Percentiles rank a stretch among this genome's conserved stretches.
These are phyloP conservation scores for Drosophila saltans DNA, from an alignment of 1,140 invertebrate genomes.

Conservation along the genomic window DNA sequence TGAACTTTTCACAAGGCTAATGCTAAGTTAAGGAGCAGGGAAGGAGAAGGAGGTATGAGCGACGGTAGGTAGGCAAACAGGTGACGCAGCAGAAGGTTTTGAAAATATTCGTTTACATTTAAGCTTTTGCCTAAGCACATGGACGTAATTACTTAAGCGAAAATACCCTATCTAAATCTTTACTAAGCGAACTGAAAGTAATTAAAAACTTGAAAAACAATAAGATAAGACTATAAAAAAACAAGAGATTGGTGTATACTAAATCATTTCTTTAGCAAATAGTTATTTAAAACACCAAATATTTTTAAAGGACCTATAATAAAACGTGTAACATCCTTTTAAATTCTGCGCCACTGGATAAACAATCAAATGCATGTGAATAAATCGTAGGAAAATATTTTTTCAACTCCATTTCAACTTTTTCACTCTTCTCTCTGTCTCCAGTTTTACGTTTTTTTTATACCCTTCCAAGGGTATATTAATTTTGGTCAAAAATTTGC, in stretches of 20 bases:
- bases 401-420: conserved; percentile 38
- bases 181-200: too few relatives aligned
- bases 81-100: conserved; percentile 44
- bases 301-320: too few relatives aligned
- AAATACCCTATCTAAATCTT: too few relatives aligned
- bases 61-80: conserved; percentile 48
- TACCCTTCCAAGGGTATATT: too few relatives aligned
- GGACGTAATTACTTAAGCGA: too few relatives aligned
- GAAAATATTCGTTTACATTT: conserved; percentile 45
- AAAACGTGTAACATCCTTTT: too few relatives aligned
- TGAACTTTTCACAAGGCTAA: conserved; percentile 80
- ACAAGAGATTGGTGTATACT: too few relatives aligned
- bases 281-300: too few relatives aligned
- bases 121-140: conserved; percentile 24
- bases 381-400: conserved; percentile 51
- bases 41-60: not conserved
- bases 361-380: conserved; percentile 47
- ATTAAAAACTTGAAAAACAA: too few relatives aligned
- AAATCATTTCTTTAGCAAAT: too few relatives aligned
- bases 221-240: too few relatives aligned
- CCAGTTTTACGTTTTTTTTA: conserved; percentile 38
- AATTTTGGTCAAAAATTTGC: too few relatives aligned
- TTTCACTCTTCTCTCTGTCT: conserved; percentile 31
- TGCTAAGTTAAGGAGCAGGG: conserved; percentile 10
- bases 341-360: conserved; percentile 17